Evolutionary conservation across 2,888 invertebrate species (phyloP).

Genomic region (Dugesia japonica): DNA sequence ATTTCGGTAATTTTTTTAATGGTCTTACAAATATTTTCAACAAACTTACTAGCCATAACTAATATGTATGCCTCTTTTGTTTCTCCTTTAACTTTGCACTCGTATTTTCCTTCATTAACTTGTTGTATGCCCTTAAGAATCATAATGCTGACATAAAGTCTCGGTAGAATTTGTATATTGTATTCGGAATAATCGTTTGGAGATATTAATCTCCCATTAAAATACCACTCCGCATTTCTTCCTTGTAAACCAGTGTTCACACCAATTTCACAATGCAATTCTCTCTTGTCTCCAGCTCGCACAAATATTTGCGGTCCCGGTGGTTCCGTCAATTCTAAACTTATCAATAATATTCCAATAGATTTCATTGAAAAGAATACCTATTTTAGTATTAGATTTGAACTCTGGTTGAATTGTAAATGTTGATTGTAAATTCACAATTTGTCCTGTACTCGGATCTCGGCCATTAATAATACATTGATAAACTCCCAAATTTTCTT

Average conservation of each 20-base stretch:
- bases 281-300: neutral
- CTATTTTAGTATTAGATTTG: neutral
- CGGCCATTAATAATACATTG: neutral
- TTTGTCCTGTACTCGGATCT: neutral
- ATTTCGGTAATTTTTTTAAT: too few species aligned
- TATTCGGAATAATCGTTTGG: neutral
- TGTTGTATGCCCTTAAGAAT: neutral
- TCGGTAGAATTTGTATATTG: neutral
- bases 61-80: neutral
- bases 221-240: neutral
- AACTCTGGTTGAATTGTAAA: neutral
- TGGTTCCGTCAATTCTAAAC: neutral
- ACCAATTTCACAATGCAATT: neutral
- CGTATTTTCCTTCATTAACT: neutral
- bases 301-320: slow-evolving; percentile 10
- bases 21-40: too few species aligned
- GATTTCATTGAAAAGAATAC: too few species aligned
- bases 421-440: neutral
- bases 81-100: slow-evolving; percentile 10
- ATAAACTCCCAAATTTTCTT: neutral
- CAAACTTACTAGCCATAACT: neutral
- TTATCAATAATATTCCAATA: too few species aligned
- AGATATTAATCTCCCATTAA: neutral
- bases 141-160: slow-evolving; percentile 10
- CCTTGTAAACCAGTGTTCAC: neutral